Conservation (phyloP, 92 coral and sea anemone species). For the Metridium senile region DNA sequence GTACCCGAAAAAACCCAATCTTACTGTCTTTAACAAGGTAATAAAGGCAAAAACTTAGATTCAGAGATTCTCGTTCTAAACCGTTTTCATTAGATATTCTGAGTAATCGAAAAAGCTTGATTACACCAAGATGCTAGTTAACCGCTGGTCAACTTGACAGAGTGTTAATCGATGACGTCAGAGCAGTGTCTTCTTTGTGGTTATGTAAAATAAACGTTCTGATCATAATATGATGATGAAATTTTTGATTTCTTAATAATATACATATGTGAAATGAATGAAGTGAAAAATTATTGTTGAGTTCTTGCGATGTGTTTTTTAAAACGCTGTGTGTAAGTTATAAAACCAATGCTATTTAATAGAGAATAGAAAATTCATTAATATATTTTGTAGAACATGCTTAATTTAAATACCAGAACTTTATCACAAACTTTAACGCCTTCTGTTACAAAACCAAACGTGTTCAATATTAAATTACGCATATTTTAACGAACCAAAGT, state of each 20-base stretch:
- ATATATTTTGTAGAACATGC: background rate
- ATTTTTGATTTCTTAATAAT: too few species aligned
- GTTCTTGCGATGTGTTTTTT: too few species aligned
- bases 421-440: background rate
- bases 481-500: too few species aligned
- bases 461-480: background rate
- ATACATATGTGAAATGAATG: too few species aligned
- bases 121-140: background rate
- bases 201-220: background rate
- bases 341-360: too few species aligned
- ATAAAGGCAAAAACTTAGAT: background rate
- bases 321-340: too few species aligned
- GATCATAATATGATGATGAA: background rate
- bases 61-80: too few species aligned
- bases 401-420: background rate
- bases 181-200: background rate
- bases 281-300: too few species aligned
- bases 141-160: constrained; percentile 26
- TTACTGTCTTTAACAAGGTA: background rate
- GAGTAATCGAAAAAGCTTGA: background rate
- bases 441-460: background rate
- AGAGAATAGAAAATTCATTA: too few species aligned
- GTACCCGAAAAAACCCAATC: background rate
- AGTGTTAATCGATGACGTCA: constrained; percentile 30
- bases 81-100: too few species aligned